These are phyloP conservation scores for Ptilonorhynchus violaceus DNA, from an alignment of 2,113 vertebrate genomes.

Conservation along the genomic window DNA sequence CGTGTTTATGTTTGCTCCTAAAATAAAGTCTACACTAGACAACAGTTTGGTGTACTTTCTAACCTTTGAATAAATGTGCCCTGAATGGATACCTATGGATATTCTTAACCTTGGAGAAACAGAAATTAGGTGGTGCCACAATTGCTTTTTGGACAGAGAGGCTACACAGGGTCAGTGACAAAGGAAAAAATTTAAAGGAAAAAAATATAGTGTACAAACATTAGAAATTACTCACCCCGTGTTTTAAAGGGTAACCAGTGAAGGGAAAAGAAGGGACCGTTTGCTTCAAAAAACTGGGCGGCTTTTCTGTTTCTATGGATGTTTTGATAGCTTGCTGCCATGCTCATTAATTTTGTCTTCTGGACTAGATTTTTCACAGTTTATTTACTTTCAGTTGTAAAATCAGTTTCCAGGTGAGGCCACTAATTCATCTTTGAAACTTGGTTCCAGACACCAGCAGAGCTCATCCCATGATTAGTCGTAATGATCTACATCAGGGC, in stretches of 20 bases:
- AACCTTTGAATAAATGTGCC: conserved; percentile 61
- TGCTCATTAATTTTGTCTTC: not conserved
- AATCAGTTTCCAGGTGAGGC: not conserved
- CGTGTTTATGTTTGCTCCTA: conserved; percentile 71
- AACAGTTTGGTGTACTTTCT: conserved; percentile 56
- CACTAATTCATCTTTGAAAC: not conserved
- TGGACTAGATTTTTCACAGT: not conserved
- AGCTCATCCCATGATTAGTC: not conserved
- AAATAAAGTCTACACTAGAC: conserved; percentile 63
- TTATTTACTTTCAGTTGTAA: not conserved
- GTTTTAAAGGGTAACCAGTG: not conserved
- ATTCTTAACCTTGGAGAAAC: not conserved
- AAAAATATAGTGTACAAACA: not conserved
- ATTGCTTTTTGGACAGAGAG: not conserved
- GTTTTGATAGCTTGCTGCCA: not conserved
- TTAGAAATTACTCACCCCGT: conserved; percentile 19
- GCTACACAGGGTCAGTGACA: not conserved
- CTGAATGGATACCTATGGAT: not conserved
- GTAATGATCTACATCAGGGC: not conserved
- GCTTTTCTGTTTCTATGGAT: not conserved
- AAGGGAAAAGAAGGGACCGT: not conserved
- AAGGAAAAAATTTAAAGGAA: not conserved
- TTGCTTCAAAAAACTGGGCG: not conserved
- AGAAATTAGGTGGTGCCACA: not conserved
- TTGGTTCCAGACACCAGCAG: not conserved